Conservation (phyloP, 2,113 vertebrate species). For the Tyrannus savana region DNA sequence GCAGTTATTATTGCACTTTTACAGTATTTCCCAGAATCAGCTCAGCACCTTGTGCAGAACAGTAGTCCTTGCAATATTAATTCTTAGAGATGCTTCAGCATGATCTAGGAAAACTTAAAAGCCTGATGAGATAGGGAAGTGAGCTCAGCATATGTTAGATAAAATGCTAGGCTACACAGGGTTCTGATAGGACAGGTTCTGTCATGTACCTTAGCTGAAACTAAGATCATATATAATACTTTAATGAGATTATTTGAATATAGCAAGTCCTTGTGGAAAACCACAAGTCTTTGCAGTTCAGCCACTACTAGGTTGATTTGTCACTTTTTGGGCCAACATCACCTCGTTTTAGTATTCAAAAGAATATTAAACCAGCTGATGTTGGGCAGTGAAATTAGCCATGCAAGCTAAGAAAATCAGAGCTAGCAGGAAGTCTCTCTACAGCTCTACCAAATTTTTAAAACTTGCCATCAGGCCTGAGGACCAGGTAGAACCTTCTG, state of each 20-base stretch:
- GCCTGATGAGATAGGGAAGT: not conserved
- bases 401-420: not conserved
- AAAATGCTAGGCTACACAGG: not conserved
- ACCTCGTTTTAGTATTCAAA: not conserved
- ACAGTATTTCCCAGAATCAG: not conserved
- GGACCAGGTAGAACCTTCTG: not conserved
- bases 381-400: not conserved
- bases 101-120: not conserved
- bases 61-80: not conserved
- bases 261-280: not conserved
- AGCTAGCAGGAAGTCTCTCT: not conserved
- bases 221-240: not conserved
- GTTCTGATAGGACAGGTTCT: not conserved
- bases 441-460: not conserved
- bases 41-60: not conserved
- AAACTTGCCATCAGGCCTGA: not conserved
- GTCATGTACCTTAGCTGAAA: not conserved
- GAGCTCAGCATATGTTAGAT: not conserved
- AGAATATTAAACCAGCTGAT: not conserved
- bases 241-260: not conserved
- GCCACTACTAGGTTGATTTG: not conserved
- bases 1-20: not conserved
- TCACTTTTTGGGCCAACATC: not conserved
- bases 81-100: not conserved
- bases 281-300: not conserved